Evolutionary conservation across 2,797 vertebrate genomes (phyloP).

Genomic region (Hippocampus kuda): DNA sequence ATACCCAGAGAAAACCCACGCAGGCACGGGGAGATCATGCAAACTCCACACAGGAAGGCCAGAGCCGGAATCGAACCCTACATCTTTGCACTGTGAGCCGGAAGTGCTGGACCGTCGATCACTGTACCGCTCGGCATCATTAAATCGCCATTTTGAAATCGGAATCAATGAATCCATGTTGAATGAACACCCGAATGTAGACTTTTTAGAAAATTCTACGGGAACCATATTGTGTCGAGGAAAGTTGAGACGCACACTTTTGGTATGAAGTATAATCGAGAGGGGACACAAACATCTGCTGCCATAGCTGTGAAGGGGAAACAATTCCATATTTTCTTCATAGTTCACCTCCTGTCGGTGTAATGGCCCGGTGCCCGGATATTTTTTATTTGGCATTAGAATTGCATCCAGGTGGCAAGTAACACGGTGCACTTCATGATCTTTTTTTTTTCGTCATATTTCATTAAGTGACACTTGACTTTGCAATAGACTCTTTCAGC

Average conservation of each 20-base stretch:
- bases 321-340: neutral
- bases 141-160: no score
- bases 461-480: neutral
- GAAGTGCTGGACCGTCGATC: no score
- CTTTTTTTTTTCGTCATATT: neutral
- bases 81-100: no score
- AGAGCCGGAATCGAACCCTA: no score
- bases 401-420: neutral
- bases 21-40: no score
- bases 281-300: neutral
- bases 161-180: no score
- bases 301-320: neutral
- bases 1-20: no score
- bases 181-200: no score
- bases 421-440: constrained; percentile 2
- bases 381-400: neutral
- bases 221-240: neutral
- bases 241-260: neutral
- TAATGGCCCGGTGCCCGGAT: neutral
- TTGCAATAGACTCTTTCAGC: neutral
- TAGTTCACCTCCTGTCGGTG: neutral
- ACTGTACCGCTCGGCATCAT: no score
- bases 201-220: no score
- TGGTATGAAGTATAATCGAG: neutral
- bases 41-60: no score